Conservation (phyloP, 2,888 invertebrate species). For the Phyllotreta cruciferae region DNA sequence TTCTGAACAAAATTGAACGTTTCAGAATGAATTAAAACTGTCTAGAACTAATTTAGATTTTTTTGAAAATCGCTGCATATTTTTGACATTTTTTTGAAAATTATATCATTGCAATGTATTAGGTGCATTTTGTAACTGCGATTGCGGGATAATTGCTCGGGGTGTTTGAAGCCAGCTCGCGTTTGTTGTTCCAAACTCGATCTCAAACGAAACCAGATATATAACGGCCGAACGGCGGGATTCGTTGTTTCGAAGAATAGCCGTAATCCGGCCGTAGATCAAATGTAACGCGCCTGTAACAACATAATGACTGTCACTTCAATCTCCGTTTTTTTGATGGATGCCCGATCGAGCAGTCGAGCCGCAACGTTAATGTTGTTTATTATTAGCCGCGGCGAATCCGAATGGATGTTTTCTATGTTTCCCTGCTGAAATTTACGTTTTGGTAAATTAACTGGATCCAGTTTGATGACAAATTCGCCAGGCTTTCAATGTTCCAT, state of each 20-base stretch:
- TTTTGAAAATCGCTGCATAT: too few species aligned
- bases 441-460: constrained; percentile 18
- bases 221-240: constrained; percentile 44
- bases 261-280: constrained; percentile 55
- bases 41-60: too few species aligned
- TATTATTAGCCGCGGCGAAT: constrained; percentile 34
- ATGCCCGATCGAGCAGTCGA: constrained; percentile 45
- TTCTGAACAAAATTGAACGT: too few species aligned
- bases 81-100: too few species aligned
- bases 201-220: constrained; percentile 53
- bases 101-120: too few species aligned
- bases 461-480: too few species aligned
- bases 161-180: constrained; percentile 49
- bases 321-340: constrained; percentile 52
- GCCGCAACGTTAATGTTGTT: constrained; percentile 25
- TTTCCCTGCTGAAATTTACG: constrained; percentile 28
- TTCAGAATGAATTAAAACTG: too few species aligned
- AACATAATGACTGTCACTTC: constrained; percentile 60
- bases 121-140: too few species aligned
- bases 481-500: too few species aligned
- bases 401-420: constrained; percentile 29
- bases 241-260: constrained; percentile 51
- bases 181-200: constrained; percentile 58
- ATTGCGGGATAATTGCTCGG: too few species aligned
- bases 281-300: constrained; percentile 59